These are phyloP conservation scores for Spizella passerina DNA, from an alignment of 2,797 vertebrate species.

Conservation along the genomic window DNA sequence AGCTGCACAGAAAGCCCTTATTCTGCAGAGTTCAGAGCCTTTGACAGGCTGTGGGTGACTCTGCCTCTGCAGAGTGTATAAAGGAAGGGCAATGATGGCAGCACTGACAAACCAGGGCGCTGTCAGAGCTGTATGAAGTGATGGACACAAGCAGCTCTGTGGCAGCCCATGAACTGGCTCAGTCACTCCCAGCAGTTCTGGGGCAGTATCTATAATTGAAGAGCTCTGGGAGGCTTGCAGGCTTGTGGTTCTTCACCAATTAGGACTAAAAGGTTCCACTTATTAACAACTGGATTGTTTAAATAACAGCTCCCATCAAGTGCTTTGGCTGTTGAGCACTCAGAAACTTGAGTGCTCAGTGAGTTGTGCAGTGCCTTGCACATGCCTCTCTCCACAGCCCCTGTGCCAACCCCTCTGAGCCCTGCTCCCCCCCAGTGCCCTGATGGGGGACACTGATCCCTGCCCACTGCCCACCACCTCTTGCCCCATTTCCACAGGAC, in stretches of 20 bases:
- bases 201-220: slow-evolving; percentile 62
- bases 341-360: background rate
- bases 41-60: background rate
- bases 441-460: background rate
- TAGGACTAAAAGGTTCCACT: slow-evolving; percentile 62
- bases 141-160: background rate
- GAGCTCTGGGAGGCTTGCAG: slow-evolving; percentile 36
- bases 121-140: background rate
- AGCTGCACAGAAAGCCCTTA: background rate
- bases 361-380: background rate
- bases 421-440: background rate
- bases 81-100: background rate
- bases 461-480: background rate
- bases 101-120: background rate
- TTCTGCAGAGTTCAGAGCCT: background rate
- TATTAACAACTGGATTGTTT: slow-evolving; percentile 70
- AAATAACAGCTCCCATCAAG: slow-evolving; percentile 22
- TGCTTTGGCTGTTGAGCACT: background rate
- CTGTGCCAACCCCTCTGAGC: background rate
- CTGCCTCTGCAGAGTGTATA: background rate
- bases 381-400: background rate
- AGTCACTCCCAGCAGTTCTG: slow-evolving; percentile 12
- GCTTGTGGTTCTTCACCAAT: slow-evolving; percentile 52
- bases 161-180: background rate
- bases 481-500: background rate